Base-by-base conservation (phyloP, 2,113 vertebrate species). In the Rhegmatorhina hoffmannsi region DNA sequence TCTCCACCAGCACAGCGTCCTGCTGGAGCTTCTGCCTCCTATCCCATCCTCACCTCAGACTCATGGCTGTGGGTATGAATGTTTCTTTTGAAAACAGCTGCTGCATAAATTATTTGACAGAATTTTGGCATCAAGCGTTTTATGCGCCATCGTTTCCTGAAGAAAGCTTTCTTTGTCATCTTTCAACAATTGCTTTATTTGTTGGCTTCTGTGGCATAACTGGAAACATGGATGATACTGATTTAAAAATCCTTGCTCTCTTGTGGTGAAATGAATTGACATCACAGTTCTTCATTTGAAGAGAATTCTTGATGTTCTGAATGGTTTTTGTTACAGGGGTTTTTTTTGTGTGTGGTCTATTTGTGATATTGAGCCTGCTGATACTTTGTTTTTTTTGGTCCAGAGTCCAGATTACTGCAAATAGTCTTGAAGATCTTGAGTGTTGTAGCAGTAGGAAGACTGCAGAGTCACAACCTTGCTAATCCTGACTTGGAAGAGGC, bases 41-140 rank as follows among this genome's bases (percentile, higher is more conserved):
- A 2, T 64, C 50, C 75, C 87, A 70, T 90, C 84, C 82, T 96
- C 90, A 94, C 85, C 90, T 93, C 79, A 72, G 83, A 53, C 55
- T 69, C 80, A 20, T 49, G 62, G 72, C 52, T 87, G 11, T 53
- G 58, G 50, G 20, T 84, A 64, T 95, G 88, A 95, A 94, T 90
- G 79, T 95, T 94, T 81, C 93, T 84, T 96, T 96, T 96, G 93
- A 97, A 94, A 97, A 88, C 90, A 96, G 93, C 96, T 95, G 92
- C 92, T 87, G 93, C 92, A 90, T 94, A 69, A 94, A 95, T 86
- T 96, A 94, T 86, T 83, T 73, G 92, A 58, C 88, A 93, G 88
- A 92, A 89, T 95, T 94, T 94, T 96, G 94, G 93, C 93, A 89
- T 96, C 49, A 11, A 36, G 31, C 28, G 6, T 84, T 95, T 94